Evolutionary conservation across 2,797 vertebrate genomes (phyloP).

Genomic region (Scleropages formosus): DNA sequence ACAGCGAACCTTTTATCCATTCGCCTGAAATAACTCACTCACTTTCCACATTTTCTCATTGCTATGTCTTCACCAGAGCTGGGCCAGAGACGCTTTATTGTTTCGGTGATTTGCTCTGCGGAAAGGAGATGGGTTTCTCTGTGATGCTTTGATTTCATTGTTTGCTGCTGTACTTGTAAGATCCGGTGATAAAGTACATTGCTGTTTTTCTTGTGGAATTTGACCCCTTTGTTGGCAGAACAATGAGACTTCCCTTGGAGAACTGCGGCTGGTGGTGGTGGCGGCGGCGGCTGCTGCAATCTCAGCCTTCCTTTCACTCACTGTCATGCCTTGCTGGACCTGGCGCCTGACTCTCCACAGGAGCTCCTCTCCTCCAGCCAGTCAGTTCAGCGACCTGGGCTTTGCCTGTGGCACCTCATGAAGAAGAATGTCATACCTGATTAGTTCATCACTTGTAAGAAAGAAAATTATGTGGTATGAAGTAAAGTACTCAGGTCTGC

Average conservation of each 20-base stretch:
- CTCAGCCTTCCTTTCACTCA: background rate
- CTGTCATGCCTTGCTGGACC: constrained; percentile 15
- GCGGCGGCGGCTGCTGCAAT: background rate
- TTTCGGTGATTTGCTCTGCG: constrained; percentile 30
- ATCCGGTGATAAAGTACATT: constrained; percentile 11
- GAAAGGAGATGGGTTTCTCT: constrained; percentile 9
- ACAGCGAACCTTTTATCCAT: background rate
- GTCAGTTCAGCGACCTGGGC: background rate
- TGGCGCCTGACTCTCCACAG: background rate
- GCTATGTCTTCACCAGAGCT: constrained; percentile 2
- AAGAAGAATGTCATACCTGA: constrained; percentile 27
- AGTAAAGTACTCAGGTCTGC: constrained; percentile 10
- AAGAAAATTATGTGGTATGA: constrained; percentile 14
- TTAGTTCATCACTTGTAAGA: constrained; percentile 4
- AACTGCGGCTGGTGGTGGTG: background rate
- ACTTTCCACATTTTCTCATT: background rate
- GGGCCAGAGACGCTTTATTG: constrained; percentile 1
- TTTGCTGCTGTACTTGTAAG: constrained; percentile 9
- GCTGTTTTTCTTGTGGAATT: constrained; percentile 6
- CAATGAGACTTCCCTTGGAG: background rate
- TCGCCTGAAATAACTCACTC: constrained; percentile 8
- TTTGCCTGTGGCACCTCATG: background rate
- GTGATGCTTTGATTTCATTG: constrained; percentile 14
- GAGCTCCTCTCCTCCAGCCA: background rate
- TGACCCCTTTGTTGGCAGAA: constrained; percentile 14